A percentile compares a stretch with the other conserved stretches of the same genome.
phyloP scores from a whole-genome alignment of 2,888 invertebrate species.

The Acanthosepion pharaonis region DNA sequence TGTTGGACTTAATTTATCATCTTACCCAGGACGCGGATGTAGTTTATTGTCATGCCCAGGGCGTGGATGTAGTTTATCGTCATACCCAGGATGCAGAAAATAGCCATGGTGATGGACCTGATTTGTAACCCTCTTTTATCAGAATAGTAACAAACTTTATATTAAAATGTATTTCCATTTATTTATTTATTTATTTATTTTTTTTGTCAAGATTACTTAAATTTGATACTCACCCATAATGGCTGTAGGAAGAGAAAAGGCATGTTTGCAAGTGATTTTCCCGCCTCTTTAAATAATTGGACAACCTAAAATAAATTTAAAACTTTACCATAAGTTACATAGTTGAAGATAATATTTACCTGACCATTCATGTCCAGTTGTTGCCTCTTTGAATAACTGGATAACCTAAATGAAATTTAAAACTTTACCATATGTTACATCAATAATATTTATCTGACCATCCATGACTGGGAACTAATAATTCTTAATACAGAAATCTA shows the following conservation, averaged over 20 bases:
- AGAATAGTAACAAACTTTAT: too few relatives aligned
- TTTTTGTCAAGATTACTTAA: neutral
- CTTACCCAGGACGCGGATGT: too few relatives aligned
- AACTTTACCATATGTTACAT: neutral
- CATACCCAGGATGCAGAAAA: too few relatives aligned
- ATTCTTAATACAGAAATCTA: too few relatives aligned
- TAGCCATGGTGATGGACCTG: too few relatives aligned
- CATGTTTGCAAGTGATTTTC: neutral
- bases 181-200: too few relatives aligned
- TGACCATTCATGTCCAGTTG: neutral
- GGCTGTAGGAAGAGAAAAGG: neutral
- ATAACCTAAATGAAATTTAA: neutral
- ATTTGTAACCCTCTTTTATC: too few relatives aligned
- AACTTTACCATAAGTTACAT: neutral
- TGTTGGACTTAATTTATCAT: too few relatives aligned
- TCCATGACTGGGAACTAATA: too few relatives aligned
- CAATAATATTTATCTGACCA: neutral
- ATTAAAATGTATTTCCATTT: too few relatives aligned
- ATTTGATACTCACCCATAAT: neutral
- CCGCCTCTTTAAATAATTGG: neutral
- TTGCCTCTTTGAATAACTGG: neutral
- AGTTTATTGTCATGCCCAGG: too few relatives aligned
- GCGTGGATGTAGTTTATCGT: too few relatives aligned
- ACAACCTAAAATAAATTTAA: neutral
- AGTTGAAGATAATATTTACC: neutral